Conservation (phyloP, 1,140 invertebrate species). For the Chrysomallon squamiferum region DNA sequence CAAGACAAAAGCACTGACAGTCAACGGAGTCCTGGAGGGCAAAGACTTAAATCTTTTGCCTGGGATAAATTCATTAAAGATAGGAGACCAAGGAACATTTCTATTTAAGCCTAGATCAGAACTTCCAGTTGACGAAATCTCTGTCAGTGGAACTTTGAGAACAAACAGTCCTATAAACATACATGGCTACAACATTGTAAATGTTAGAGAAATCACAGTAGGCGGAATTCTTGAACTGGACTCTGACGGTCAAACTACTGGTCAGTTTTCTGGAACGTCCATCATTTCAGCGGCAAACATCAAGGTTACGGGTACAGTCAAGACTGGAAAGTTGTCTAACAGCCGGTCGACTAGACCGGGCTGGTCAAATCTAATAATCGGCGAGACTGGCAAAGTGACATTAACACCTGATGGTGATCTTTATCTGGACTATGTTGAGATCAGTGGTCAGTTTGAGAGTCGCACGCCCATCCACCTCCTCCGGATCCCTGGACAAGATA, state of each 20-base stretch:
- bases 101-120: no score
- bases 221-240: conserved; percentile 33
- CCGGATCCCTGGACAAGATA: conserved; percentile 15
- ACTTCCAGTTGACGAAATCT: conserved; percentile 25
- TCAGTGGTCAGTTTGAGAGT: conserved; percentile 24
- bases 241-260: conserved; percentile 17
- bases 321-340: conserved; percentile 28
- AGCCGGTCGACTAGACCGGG: conserved; percentile 19
- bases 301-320: conserved; percentile 31
- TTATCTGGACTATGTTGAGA: conserved; percentile 15
- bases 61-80: no score
- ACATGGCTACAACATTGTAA: conserved; percentile 15
- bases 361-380: conserved; percentile 19
- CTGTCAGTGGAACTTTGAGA: conserved; percentile 29
- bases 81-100: no score
- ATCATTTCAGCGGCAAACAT: conserved; percentile 25
- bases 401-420: conserved; percentile 16
- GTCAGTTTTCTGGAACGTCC: conserved; percentile 29
- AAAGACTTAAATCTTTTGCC: no score
- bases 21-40: no score
- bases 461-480: neutral
- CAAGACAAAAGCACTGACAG: no score
- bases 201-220: conserved; percentile 19
- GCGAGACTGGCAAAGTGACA: neutral
- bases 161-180: conserved; percentile 30